These are phyloP conservation scores for Iselma pallidipennis DNA, from an alignment of 2,888 invertebrate species.

Conservation along the genomic window DNA sequence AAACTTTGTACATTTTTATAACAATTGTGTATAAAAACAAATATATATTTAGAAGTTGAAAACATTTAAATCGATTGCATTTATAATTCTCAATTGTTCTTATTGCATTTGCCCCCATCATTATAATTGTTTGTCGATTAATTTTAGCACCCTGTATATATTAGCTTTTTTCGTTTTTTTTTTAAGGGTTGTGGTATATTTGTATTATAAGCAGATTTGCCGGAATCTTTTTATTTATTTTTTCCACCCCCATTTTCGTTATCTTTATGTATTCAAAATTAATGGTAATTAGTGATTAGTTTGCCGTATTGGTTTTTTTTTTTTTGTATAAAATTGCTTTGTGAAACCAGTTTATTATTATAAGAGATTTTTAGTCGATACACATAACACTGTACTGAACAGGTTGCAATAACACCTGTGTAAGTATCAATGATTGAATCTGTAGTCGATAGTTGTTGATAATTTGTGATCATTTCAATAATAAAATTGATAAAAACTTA, in stretches of 20 bases:
- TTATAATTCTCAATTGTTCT: conserved; percentile 13
- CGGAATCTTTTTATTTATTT: conserved; percentile 17
- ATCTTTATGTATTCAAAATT: conserved; percentile 1
- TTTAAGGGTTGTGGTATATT: conserved; percentile 24
- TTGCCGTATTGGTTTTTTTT: conserved; percentile 31
- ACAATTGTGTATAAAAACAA: conserved; percentile 27
- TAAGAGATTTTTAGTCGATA: conserved; percentile 44
- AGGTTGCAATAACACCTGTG: conserved; percentile 29
- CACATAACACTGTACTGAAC: conserved; percentile 38
- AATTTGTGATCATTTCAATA: conserved; percentile 45
- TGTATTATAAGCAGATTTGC: conserved; percentile 22
- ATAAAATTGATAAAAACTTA: conserved; percentile 36
- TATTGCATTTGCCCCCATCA: conserved; percentile 9
- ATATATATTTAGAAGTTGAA: conserved; percentile 19
- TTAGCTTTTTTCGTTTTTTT: conserved; percentile 9
- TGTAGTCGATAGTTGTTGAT: conserved; percentile 41
- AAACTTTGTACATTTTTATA: conserved; percentile 35
- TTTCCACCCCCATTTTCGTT: conserved; percentile 1
- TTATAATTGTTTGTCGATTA: conserved; percentile 24
- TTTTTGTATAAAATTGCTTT: conserved; percentile 35
- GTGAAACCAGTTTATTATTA: too few species aligned
- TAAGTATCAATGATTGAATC: conserved; percentile 33
- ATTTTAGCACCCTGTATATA: conserved; percentile 24
- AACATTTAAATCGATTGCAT: conserved; percentile 26
- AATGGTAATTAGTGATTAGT: conserved; percentile 13